Conservation (phyloP, 2,888 invertebrate genomes). For the Patella ulyssiponensis region DNA sequence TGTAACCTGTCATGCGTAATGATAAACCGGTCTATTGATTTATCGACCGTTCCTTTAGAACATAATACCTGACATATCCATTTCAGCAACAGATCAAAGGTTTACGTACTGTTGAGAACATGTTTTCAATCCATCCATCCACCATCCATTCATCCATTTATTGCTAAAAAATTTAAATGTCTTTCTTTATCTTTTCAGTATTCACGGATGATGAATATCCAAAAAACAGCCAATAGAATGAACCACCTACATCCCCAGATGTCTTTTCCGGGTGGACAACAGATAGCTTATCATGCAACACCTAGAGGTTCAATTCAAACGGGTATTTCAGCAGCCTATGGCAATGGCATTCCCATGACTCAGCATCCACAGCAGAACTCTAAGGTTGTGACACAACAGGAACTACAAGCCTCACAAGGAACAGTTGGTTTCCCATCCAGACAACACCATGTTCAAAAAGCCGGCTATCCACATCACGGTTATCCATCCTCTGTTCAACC, state of each 20-base stretch:
- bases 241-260: background rate
- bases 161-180: background rate
- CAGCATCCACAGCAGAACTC: background rate
- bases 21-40: too few relatives aligned
- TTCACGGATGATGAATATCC: background rate
- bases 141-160: too few relatives aligned
- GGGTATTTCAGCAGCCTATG: background rate
- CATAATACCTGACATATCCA: too few relatives aligned
- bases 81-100: too few relatives aligned
- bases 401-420: background rate
- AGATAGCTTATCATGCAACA: background rate
- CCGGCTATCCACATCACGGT: background rate
- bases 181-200: constrained; percentile 1
- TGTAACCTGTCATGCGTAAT: too few relatives aligned
- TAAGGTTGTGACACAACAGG: background rate
- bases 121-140: too few relatives aligned
- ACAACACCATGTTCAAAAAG: background rate
- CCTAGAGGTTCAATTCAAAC: background rate
- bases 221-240: background rate
- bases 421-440: background rate
- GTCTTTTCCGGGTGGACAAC: background rate
- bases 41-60: too few relatives aligned
- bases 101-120: too few relatives aligned
- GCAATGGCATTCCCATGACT: background rate
- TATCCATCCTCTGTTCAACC: background rate